Evolutionary conservation across 2,113 vertebrate genomes (phyloP).

Genomic region (Carollia perspicillata): DNA sequence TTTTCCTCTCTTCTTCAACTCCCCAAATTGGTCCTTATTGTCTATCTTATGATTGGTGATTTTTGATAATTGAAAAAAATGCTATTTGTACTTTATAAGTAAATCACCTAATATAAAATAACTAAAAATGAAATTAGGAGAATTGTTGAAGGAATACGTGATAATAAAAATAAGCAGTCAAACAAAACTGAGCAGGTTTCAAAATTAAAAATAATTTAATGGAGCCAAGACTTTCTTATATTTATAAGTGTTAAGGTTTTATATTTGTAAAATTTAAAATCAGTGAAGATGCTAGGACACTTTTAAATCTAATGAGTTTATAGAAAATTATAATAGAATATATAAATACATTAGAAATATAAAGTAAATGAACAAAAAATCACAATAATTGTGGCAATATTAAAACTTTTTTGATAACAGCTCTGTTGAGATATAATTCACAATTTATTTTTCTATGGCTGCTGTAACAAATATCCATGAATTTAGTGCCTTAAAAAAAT

Average conservation of each 20-base stretch:
- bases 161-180: neutral
- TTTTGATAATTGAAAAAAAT: neutral
- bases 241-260: neutral
- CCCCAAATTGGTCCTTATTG: neutral
- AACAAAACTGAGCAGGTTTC: neutral
- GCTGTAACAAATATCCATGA: neutral
- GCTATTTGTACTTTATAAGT: neutral
- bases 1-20: neutral
- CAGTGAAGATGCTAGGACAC: neutral
- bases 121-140: neutral
- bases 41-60: neutral
- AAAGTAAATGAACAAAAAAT: neutral
- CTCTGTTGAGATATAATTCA: neutral
- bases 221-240: neutral
- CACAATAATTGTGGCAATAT: neutral
- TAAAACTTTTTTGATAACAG: neutral
- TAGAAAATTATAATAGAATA: neutral
- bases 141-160: neutral
- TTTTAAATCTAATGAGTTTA: neutral
- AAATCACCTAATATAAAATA: neutral
- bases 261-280: neutral
- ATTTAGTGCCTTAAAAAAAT: neutral
- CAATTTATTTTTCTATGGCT: neutral
- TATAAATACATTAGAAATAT: neutral
- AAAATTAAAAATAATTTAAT: slow-evolving; percentile 1